Conservation (phyloP, 2,888 invertebrate species). For the Syrphus vitripennis region DNA sequence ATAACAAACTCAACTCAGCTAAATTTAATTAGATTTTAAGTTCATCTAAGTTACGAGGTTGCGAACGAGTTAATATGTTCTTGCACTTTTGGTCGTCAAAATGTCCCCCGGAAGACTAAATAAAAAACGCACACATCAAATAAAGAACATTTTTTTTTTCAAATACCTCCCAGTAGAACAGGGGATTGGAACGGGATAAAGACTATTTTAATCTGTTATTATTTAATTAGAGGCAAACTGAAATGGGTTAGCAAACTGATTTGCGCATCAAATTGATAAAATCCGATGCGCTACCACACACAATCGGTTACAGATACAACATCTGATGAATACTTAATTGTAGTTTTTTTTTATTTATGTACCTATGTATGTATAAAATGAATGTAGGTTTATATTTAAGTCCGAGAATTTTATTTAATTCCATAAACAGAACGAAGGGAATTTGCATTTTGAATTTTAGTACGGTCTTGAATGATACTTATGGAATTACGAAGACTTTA, state of each 20-base stretch:
- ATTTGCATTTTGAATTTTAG: slow-evolving; percentile 38
- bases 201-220: slow-evolving; percentile 68
- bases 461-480: slow-evolving; percentile 38
- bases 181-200: background rate
- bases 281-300: slow-evolving; percentile 41
- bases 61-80: slow-evolving; percentile 54
- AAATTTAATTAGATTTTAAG: slow-evolving; percentile 72
- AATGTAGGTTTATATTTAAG: background rate
- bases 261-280: slow-evolving; percentile 61
- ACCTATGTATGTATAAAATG: no score
- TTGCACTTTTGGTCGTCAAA: slow-evolving; percentile 66
- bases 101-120: slow-evolving; percentile 61
- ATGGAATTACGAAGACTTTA: slow-evolving; percentile 45
- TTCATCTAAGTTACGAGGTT: slow-evolving; percentile 69
- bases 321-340: background rate
- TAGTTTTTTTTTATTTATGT: no score
- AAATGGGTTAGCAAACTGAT: slow-evolving; percentile 69
- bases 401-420: background rate
- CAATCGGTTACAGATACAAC: background rate
- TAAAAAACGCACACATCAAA: slow-evolving; percentile 12
- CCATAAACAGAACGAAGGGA: background rate
- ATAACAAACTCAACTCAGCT: slow-evolving; percentile 48
- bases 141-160: background rate
- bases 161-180: background rate
- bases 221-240: slow-evolving; percentile 65